Evolutionary conservation across 2,797 vertebrate genomes (phyloP).

Genomic region (Cossypha caffra): DNA sequence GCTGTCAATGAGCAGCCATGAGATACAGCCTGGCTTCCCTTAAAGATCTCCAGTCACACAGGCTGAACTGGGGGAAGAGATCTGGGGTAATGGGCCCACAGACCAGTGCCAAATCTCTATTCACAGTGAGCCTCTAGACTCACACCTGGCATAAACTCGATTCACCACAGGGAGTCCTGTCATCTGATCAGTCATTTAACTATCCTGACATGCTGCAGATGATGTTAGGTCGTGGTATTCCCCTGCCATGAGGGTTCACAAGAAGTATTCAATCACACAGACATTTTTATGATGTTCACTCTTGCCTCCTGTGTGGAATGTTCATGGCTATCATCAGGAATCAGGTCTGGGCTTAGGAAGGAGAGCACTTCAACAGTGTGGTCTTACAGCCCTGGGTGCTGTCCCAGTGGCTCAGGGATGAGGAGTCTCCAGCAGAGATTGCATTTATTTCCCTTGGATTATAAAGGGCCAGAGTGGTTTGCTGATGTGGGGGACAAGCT

Average conservation of each 20-base stretch:
- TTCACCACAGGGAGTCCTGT: neutral
- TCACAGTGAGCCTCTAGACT: neutral
- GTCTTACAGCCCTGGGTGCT: neutral
- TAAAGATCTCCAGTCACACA: neutral
- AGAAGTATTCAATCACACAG: neutral
- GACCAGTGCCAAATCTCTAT: fast-evolving
- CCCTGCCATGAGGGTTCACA: neutral
- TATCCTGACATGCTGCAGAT: neutral
- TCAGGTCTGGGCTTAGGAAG: neutral
- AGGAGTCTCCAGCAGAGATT: neutral
- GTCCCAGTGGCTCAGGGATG: neutral
- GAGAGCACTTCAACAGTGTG: neutral
- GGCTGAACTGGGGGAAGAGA: neutral
- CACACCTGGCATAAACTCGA: neutral
- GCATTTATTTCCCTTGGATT: neutral
- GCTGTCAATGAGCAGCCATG: neutral
- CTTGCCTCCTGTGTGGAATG: neutral
- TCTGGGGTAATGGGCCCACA: neutral
- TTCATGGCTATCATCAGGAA: neutral
- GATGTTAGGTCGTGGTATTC: neutral
- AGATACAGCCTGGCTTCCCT: neutral
- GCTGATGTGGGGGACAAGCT: neutral
- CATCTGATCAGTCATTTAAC: neutral
- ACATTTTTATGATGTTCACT: neutral
- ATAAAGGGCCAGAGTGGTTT: neutral